These are phyloP conservation scores for Melanogrammus aeglefinus DNA, from an alignment of 2,797 vertebrate genomes.

Conservation along the genomic window DNA sequence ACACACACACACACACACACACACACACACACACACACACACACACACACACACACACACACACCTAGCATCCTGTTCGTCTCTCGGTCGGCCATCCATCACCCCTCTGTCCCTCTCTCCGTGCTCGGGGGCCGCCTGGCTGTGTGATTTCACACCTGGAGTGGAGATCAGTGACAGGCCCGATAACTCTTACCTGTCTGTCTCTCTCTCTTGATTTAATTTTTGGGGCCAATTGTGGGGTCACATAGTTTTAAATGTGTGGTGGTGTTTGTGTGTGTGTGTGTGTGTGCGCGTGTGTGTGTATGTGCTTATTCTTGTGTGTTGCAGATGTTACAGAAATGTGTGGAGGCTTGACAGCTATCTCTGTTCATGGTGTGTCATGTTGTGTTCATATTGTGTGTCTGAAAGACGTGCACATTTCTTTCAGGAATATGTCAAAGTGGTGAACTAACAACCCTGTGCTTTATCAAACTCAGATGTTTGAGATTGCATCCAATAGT, in stretches of 20 bases:
- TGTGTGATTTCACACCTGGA: constrained; percentile 6
- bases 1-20: neutral
- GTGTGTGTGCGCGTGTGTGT: constrained; percentile 15
- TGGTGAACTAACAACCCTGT: too few species aligned
- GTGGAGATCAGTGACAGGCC: neutral
- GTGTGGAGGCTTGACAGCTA: too few species aligned
- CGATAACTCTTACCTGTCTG: neutral
- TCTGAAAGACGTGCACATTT: too few species aligned
- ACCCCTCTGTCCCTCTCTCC: constrained; percentile 38
- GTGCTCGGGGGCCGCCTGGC: constrained; percentile 33
- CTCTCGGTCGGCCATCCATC: constrained; percentile 60
- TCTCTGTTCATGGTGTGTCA: too few species aligned
- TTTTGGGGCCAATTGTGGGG: neutral
- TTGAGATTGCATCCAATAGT: too few species aligned
- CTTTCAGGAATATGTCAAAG: too few species aligned
- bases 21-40: neutral
- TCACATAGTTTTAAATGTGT: neutral
- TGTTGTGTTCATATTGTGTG: too few species aligned
- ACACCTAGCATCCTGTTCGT: constrained; percentile 29
- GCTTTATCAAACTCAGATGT: too few species aligned
- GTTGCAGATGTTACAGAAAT: too few species aligned
- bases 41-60: neutral
- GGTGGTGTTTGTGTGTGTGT: neutral
- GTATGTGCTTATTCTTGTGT: neutral
- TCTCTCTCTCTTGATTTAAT: neutral